Evolutionary conservation across 2,888 invertebrate species (phyloP), one percentile per base, ranked within the genome.

Genomic region (Hemicrepidius hirtus): DNA sequence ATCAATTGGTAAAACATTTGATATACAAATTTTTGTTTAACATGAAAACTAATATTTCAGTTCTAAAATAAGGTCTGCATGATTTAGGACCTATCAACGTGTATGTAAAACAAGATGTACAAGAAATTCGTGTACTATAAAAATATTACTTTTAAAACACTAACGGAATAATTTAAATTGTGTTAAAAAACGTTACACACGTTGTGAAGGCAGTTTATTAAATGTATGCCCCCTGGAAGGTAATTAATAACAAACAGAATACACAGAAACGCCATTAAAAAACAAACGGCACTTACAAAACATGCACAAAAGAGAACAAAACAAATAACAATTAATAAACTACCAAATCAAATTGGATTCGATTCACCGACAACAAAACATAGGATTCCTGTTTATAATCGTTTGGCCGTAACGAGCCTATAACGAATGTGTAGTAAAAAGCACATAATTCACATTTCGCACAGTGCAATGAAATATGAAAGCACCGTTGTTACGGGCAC

Each of bases 391-490:
- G 72, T 72, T 67, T 72, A 72, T 72, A 72, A 72, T 72, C 72
- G 72, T 50, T 65, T 57, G 63, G 24, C 62, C 40, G 74, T 63
- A 66, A 73, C 71, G 73, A 68, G 71, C 73, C 62, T 70, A 66
- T 73, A 65, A 64, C 68, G 74, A 68, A 76, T 73, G 73, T 73
- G 67, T 53, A 73, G 67, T 68, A 76, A 76, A 73, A 76, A 73
- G 73, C 63, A 49, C 69, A 73, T 76, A 76, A 71, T 73, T 76
- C 73, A 75, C 66, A 67, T 57, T 71, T 64, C 57, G 71, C 69
- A 60, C 60, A 69, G 67, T 65, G 65, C 73, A 67, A 73, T 76
- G 76, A 76, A 75, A 75, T 76, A 76, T 75, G 76, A 73, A 71
- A 68, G 72, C 68, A 37, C 46, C 70, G 68, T 68, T 75, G 73